Base-by-base conservation (phyloP, 53 echinoderm and acorn worm species). In the Paracentrotus lividus region DNA sequence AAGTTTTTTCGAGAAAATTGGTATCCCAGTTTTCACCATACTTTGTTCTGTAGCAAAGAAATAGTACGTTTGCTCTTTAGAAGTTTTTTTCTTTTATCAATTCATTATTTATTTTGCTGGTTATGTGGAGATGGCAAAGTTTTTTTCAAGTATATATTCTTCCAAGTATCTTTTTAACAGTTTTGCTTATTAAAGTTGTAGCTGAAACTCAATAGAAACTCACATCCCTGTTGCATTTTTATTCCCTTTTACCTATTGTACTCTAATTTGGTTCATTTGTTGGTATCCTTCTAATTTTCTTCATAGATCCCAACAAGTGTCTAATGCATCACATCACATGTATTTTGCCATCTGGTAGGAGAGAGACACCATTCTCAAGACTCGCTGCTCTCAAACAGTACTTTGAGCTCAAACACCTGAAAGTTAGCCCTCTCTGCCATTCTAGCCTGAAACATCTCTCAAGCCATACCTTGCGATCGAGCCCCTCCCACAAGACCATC, bases 321-420 rank as follows among this genome's bases (percentile, higher is more conserved):
- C 69, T 97, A 0, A 51, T 97, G 20, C 97, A 97, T 40, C 85
- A 93, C 40, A 94, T 97, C 85, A 86, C 40, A 45, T 93, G 95
- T 81, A 92, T 29, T 56, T 47, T 89, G 13, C 32, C 34, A 23
- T 77, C 76, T 16, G 8, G 59, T 33, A 94, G 36, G n/a, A 21
- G 64, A 18, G 88, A 95, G 86, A 92, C 69, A 55, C 56, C 95
- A 15, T 94, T 96, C 16, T 45, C 78, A 29, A 92, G 95, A 14
- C 87, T 98, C 2, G 96, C 95, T 1, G 95, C 98, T 53, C 94
- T 98, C 77, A 96, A 95, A 54, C 93, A 97, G 77, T 96, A 96
- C 96, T 95, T 98, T 85, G 85, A 94, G 43, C 93, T 96, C 60
- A 44, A 81, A 10, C 92, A 96, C 21, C 65, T 98, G 23, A 95